phyloP scores from a whole-genome alignment of 2,113 vertebrate genomes.

The Xiphophorus maculatus region DNA sequence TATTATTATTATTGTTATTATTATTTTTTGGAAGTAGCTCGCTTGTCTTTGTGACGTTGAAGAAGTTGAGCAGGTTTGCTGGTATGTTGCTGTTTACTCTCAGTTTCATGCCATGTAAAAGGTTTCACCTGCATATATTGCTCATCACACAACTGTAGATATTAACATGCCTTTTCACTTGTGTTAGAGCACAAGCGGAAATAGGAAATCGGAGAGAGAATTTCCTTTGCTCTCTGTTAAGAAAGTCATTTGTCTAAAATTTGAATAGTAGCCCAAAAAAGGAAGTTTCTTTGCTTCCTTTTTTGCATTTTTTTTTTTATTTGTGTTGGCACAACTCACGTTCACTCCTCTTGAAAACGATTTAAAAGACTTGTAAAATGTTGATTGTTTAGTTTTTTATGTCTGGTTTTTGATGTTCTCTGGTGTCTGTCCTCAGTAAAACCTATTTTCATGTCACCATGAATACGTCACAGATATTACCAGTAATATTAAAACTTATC shows the following conservation, averaged over 20 bases:
- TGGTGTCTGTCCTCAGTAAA: neutral
- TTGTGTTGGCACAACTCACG: neutral
- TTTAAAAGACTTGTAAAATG: neutral
- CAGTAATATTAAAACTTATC: no score
- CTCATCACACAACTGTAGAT: neutral
- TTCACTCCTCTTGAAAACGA: neutral
- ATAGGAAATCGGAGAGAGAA: neutral
- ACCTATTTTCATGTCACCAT: neutral
- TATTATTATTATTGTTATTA: conserved; percentile 2
- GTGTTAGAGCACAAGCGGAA: neutral
- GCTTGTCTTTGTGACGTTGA: conserved; percentile 17
- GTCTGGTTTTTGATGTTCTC: neutral
- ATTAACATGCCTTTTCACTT: neutral
- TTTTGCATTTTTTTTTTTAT: neutral
- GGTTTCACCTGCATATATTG: conserved; percentile 5
- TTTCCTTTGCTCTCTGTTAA: conserved; percentile 25
- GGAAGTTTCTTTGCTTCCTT: conserved; percentile 4
- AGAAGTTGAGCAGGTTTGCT: conserved; percentile 10
- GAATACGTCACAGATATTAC: no score
- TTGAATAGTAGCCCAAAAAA: conserved; percentile 30
- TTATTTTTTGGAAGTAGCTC: conserved; percentile 1
- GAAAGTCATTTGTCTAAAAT: conserved; percentile 39
- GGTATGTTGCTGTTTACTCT: neutral
- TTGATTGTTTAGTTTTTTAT: neutral
- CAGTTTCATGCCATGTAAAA: neutral